Evolutionary conservation across 2,113 vertebrate genomes (phyloP).

Genomic region (Recurvirostra avosetta): DNA sequence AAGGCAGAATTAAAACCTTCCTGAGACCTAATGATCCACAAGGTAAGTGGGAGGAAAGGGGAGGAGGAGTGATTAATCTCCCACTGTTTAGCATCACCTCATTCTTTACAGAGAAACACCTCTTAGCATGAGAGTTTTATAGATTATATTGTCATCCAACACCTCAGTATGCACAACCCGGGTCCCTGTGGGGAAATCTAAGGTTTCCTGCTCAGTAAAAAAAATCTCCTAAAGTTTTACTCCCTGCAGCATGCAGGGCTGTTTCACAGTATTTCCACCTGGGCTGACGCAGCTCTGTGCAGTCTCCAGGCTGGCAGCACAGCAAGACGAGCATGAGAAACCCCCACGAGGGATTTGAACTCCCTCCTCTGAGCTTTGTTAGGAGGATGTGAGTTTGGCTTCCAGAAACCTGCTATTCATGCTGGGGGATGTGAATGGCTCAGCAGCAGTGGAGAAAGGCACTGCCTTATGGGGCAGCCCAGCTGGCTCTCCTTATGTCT

Average conservation of each 20-base stretch:
- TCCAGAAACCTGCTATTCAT: neutral
- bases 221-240: neutral
- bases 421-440: neutral
- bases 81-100: neutral
- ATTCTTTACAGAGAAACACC: constrained; percentile 33
- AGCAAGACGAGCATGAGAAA: neutral
- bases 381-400: neutral
- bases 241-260: neutral
- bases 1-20: constrained; percentile 37
- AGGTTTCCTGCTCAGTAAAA: neutral
- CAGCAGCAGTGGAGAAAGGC: neutral
- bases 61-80: constrained; percentile 36
- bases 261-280: neutral
- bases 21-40: constrained; percentile 22
- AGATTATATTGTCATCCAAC: constrained; percentile 21
- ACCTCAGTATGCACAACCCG: neutral
- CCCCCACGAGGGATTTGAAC: neutral
- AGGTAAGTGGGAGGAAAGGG: constrained; percentile 28
- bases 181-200: neutral
- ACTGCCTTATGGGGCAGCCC: neutral
- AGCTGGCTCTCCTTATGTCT: constrained; percentile 21
- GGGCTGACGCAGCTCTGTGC: neutral
- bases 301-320: neutral
- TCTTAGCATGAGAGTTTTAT: neutral
- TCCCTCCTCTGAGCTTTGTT: neutral